Evolutionary conservation across 2,113 vertebrate species (phyloP).

Genomic region (Bombycilla garrulus): DNA sequence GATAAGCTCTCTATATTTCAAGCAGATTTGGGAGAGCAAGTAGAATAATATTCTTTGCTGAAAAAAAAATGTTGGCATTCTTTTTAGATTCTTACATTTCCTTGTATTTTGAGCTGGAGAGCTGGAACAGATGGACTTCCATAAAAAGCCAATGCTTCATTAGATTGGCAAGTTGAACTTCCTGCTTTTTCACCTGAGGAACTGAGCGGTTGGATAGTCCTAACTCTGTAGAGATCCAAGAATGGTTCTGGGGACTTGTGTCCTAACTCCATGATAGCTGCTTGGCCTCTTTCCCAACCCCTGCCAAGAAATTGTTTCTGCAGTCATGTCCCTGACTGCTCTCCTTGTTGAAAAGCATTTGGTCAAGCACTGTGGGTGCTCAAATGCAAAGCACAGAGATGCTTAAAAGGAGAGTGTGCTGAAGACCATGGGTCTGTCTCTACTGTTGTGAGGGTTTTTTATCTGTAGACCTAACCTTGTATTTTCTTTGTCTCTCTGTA

Average conservation of each 20-base stretch:
- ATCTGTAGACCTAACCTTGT: background rate
- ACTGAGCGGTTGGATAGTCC: background rate
- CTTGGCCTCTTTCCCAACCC: background rate
- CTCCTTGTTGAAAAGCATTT: background rate
- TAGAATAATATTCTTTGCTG: background rate
- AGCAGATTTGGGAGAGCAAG: background rate
- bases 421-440: background rate
- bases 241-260: background rate
- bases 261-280: background rate
- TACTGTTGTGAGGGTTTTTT: background rate
- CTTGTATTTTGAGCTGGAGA: background rate
- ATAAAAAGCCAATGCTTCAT: background rate
- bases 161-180: background rate
- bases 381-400: background rate
- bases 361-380: background rate
- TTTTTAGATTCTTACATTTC: background rate
- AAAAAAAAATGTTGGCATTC: background rate
- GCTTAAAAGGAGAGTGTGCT: background rate
- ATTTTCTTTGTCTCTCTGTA: background rate
- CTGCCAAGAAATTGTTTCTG: background rate
- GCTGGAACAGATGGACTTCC: constrained; percentile 8
- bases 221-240: background rate
- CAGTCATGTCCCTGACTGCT: background rate
- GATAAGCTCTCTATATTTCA: background rate
- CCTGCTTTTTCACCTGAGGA: background rate